Conservation (phyloP, 2,113 vertebrate genomes). For the Coptodon rendalli region DNA sequence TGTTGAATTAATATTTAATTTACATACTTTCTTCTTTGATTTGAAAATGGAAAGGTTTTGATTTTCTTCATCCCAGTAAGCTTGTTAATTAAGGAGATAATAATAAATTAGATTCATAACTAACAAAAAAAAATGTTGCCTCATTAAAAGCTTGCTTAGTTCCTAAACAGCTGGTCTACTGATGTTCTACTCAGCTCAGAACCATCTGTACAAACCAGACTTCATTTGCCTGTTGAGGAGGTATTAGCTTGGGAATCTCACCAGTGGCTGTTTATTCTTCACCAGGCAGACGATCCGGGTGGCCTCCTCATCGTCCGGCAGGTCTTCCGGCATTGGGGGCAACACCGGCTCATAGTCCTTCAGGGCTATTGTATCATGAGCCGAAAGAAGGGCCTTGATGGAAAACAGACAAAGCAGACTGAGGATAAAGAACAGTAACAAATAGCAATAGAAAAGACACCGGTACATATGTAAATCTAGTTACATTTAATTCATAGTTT, state of each 20-base stretch:
- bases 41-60: background rate
- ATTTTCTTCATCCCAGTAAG: background rate
- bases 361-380: conserved; percentile 89
- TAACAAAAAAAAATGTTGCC: accelerated
- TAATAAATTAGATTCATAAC: background rate
- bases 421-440: background rate
- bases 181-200: background rate
- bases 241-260: conserved; percentile 56
- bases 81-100: background rate
- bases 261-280: conserved; percentile 96
- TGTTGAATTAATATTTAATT: background rate
- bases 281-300: conserved; percentile 92
- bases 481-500: background rate
- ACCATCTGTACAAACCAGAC: background rate
- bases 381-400: conserved; percentile 83
- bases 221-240: background rate
- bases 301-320: conserved; percentile 88
- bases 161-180: background rate
- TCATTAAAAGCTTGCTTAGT: background rate
- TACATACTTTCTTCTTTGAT: background rate
- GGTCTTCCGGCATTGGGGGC: conserved; percentile 84
- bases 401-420: background rate
- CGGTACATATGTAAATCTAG: background rate
- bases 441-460: background rate
- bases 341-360: conserved; percentile 88